phyloP scores from a whole-genome alignment of 2,113 vertebrate genomes.

The Muscicapa adusta region DNA sequence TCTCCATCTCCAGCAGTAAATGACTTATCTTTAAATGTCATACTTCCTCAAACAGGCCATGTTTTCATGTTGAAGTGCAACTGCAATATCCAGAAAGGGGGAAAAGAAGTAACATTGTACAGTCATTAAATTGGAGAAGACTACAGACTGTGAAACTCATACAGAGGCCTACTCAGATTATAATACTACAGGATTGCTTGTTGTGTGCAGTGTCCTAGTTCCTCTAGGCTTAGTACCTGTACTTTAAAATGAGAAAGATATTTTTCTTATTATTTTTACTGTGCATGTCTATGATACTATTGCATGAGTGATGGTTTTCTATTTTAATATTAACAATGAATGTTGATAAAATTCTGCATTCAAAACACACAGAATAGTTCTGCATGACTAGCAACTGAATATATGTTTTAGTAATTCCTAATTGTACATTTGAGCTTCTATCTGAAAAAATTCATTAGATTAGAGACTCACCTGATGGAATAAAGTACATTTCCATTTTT shows the following conservation, averaged over 20 bases:
- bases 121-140: neutral
- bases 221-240: neutral
- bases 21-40: neutral
- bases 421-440: neutral
- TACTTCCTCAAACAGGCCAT: neutral
- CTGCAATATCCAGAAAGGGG: neutral
- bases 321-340: neutral
- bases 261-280: neutral
- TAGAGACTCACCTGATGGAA: slow-evolving; percentile 85
- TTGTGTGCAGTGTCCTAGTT: neutral
- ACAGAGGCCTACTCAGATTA: neutral
- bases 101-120: neutral
- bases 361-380: neutral
- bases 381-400: neutral
- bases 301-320: neutral
- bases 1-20: neutral
- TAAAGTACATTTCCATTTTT: slow-evolving; percentile 97
- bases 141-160: neutral
- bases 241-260: neutral
- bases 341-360: neutral
- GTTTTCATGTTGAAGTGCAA: neutral
- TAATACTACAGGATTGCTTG: neutral
- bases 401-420: neutral
- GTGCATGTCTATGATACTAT: neutral
- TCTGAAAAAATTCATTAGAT: neutral